Percentiles rank a stretch among this genome's conserved stretches.
Evolutionary conservation across 2,113 vertebrate species (phyloP).

Genomic region (Beaufortia kweichowensis): DNA sequence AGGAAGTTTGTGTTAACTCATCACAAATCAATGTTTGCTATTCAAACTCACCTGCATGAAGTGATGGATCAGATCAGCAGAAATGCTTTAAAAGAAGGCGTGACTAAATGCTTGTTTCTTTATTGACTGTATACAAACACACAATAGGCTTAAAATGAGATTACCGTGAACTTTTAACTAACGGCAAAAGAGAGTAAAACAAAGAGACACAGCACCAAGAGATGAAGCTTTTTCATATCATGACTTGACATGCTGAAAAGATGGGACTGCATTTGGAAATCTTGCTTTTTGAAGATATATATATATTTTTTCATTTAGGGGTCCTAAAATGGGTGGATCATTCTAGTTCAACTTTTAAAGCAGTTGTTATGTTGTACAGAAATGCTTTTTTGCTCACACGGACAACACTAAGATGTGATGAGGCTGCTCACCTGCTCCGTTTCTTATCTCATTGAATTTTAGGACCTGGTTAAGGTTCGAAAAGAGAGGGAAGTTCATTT

Average conservation of each 20-base stretch:
- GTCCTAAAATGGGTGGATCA: no score
- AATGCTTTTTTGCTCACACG: no score
- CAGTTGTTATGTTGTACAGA: no score
- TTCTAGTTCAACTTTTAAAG: no score
- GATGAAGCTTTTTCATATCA: background rate
- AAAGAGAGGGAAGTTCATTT: no score
- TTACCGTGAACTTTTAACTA: background rate
- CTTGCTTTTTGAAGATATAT: no score
- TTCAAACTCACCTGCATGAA: background rate
- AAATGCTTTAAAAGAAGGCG: background rate
- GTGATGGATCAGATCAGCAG: background rate
- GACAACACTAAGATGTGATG: no score
- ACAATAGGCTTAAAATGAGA: background rate
- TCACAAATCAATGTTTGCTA: constrained; percentile 4
- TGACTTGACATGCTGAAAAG: background rate
- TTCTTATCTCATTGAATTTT: no score
- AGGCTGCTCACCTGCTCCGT: no score
- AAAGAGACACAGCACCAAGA: background rate
- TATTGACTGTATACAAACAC: background rate
- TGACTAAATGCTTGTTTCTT: background rate
- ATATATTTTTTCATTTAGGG: no score
- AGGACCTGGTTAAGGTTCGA: no score
- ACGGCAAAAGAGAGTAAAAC: constrained; percentile 20
- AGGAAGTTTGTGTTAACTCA: background rate
- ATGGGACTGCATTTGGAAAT: no score